Evolutionary conservation across 2,888 invertebrate genomes (phyloP).

Genomic region (Apamea epomidion): DNA sequence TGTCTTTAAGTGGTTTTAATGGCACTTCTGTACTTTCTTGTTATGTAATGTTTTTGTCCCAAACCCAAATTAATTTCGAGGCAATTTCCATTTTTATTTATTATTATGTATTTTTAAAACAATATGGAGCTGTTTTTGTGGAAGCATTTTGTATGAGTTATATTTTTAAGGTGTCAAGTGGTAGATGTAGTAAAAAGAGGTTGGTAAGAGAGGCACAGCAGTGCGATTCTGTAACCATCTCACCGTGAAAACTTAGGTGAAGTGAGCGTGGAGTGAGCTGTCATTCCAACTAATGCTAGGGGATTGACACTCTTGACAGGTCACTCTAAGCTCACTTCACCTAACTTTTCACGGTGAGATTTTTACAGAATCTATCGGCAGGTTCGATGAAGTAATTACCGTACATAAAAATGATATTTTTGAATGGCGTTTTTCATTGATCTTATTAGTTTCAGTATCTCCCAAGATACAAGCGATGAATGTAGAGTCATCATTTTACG

Average conservation of each 20-base stretch:
- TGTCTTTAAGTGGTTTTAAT: not conserved
- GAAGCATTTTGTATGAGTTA: not conserved
- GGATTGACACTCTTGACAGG: too few species aligned
- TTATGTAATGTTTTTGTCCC: conserved; percentile 64
- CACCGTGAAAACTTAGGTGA: too few species aligned
- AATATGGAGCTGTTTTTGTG: conserved; percentile 18
- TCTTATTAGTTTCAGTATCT: not conserved
- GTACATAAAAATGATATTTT: not conserved
- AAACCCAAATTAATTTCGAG: conserved; percentile 69
- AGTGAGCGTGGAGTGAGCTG: too few species aligned
- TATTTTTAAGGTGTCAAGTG: conserved; percentile 4
- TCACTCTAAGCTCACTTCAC: too few species aligned
- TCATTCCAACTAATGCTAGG: too few species aligned
- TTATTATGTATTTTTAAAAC: conserved; percentile 66
- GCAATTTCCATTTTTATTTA: conserved; percentile 71
- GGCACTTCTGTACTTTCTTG: conserved; percentile 16
- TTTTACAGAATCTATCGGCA: too few species aligned
- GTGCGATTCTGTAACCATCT: too few species aligned
- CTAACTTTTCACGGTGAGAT: too few species aligned
- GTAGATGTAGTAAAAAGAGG: not conserved
- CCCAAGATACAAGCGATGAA: not conserved
- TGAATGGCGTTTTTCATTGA: not conserved
- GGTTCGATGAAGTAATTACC: not conserved
- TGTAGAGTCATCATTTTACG: conserved; percentile 15
- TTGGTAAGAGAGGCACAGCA: not conserved